Percentiles rank a stretch among this genome's conserved stretches.
These are phyloP conservation scores for Mystacornis crossleyi DNA, from an alignment of 2,113 vertebrate species.

Conservation along the genomic window DNA sequence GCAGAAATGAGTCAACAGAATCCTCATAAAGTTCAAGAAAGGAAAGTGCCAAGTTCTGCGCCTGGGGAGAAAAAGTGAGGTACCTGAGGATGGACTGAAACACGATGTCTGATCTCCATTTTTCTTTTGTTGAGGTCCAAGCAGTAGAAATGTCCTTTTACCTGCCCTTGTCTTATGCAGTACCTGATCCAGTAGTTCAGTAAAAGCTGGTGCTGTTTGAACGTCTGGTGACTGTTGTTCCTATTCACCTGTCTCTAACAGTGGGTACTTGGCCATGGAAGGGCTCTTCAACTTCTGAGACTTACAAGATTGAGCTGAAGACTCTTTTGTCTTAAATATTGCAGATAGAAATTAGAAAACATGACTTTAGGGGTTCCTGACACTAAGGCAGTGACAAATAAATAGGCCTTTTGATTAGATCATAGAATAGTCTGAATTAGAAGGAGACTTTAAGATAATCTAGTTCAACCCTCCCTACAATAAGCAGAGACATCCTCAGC, in stretches of 20 bases:
- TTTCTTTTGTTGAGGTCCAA: not conserved
- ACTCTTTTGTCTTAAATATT: not conserved
- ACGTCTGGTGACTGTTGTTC: not conserved
- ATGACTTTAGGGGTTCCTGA: not conserved
- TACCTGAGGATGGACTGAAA: not conserved
- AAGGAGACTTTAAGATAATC: not conserved
- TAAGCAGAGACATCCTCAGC: not conserved
- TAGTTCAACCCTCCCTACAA: not conserved
- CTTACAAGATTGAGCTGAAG: not conserved
- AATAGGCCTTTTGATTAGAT: not conserved
- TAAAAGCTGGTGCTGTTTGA: not conserved
- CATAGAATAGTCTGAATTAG: not conserved
- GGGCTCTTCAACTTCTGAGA: not conserved
- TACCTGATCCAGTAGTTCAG: not conserved
- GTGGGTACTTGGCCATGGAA: not conserved
- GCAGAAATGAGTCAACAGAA: not conserved
- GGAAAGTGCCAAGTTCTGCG: not conserved
- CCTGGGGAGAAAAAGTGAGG: not conserved
- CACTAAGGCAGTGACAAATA: not conserved
- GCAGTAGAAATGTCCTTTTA: not conserved
- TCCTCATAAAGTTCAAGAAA: not conserved
- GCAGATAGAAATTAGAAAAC: not conserved
- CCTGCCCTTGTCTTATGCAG: not conserved
- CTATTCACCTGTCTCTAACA: not conserved
- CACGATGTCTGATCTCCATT: not conserved